Base-by-base conservation (phyloP, 2,797 vertebrate genomes). In the Semaprochilodus insignis region DNA sequence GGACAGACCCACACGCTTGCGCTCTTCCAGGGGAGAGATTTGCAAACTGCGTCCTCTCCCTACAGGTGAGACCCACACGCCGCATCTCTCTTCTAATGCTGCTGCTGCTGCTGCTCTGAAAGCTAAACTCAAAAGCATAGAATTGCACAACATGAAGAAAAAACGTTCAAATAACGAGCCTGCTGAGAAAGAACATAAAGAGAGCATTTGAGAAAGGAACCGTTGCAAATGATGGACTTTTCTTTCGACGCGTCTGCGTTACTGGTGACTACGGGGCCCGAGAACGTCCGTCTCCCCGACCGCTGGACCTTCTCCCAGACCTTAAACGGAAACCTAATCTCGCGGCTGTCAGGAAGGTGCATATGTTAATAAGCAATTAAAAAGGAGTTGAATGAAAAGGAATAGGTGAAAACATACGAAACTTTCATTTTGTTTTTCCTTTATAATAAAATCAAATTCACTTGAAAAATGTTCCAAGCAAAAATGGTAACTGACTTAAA, bases 41-140 rank as follows among this genome's bases (percentile, higher is more conserved):
- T 3, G 40, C 51, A 57, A 62, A 25, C 67, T 40, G 65, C 48
- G 13, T 78, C 77, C 91, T 93, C 74, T 31, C 31, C 31, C 31
- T 88, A 59, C 36, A 67, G 55, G 57, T 51, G n/a, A 57, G 66
- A 57, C 72, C 72, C 31, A 77, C 76, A 78, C 65, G 74, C 62
- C 55, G 66, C 51, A 83, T 44, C 40, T 80, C 76, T 80, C 92
- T 92, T 92, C 92, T 91, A 93, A 94, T 93, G 81, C 94, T 44
- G 40, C 44, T 48, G 10, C n/a, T n/a, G n/a, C 94, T 93, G 79
- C 93, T 95, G 92, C 91, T 93, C 95, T 95, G 93, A 93, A 90
- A 92, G 82, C 92, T 82, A 76, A 44, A 81, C 93, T 94, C 93
- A 93, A 94, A 69, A 88, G 87, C 90, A 93, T 90, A 93, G 80